These are phyloP conservation scores for Chesias legatella DNA, from an alignment of 2,888 invertebrate genomes.

Conservation along the genomic window DNA sequence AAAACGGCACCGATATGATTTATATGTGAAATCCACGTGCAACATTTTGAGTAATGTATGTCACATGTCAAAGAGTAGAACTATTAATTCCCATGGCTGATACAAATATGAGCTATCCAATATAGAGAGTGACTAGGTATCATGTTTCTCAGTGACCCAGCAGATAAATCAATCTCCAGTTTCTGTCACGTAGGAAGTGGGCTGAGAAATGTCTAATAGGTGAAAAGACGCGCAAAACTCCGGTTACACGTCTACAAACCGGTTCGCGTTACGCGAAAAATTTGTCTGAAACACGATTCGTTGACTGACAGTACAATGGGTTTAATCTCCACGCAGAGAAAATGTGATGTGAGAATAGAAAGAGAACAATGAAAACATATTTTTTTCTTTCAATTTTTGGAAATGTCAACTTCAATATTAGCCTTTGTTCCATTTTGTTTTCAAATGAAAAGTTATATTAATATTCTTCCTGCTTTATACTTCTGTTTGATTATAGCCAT, in stretches of 20 bases:
- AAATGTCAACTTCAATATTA: constrained; percentile 14
- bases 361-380: constrained; percentile 29
- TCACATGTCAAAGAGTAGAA: constrained; percentile 10
- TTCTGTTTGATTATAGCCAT: too few species aligned
- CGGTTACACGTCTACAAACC: constrained; percentile 58
- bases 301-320: constrained; percentile 68
- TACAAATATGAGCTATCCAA: constrained; percentile 18
- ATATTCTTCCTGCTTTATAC: not conserved
- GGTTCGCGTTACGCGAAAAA: constrained; percentile 56
- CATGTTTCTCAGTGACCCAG: constrained; percentile 42
- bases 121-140: constrained; percentile 25
- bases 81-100: constrained; percentile 8
- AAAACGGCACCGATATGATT: too few species aligned
- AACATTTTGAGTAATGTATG: not conserved
- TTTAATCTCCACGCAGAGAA: constrained; percentile 65
- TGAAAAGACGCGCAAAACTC: constrained; percentile 52
- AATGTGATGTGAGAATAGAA: constrained; percentile 50
- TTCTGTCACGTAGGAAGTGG: constrained; percentile 56
- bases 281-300: constrained; percentile 66
- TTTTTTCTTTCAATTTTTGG: constrained; percentile 16
- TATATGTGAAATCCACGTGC: not conserved
- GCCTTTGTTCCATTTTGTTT: not conserved
- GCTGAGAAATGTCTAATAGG: constrained; percentile 59
- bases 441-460: constrained; percentile 1
- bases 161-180: constrained; percentile 52